Evolutionary conservation across 1,140 invertebrate genomes (phyloP).

Genomic region (Araneus ventricosus): DNA sequence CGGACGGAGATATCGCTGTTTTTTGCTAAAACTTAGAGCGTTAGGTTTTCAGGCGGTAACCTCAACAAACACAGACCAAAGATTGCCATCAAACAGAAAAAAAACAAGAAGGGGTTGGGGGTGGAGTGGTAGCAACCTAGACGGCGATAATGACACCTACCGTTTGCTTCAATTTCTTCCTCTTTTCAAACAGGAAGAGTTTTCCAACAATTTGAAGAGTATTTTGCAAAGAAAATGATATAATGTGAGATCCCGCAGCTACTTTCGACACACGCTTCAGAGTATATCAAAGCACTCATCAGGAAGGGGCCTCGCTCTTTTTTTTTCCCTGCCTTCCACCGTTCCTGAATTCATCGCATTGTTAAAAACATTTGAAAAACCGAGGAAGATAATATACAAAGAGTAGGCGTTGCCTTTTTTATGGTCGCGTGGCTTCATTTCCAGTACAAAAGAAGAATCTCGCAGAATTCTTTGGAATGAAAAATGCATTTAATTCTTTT

Average conservation of each 20-base stretch:
- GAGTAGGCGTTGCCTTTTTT: constrained; percentile 55
- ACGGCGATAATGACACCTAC: constrained; percentile 48
- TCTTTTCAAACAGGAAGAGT: constrained; percentile 66
- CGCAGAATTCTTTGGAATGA: constrained; percentile 9
- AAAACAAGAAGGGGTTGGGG: not conserved
- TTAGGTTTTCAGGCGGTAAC: not conserved
- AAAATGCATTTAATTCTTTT: constrained; percentile 44
- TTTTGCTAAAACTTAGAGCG: not conserved
- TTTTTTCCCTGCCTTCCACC: not conserved
- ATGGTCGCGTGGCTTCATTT: constrained; percentile 68
- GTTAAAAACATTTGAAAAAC: constrained; percentile 27
- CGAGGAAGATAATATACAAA: constrained; percentile 51
- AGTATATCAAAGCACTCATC: constrained; percentile 13
- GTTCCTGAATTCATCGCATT: constrained; percentile 21
- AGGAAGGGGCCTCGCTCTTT: not conserved
- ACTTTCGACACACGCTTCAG: constrained; percentile 4
- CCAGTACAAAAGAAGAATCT: constrained; percentile 51
- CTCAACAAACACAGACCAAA: not conserved
- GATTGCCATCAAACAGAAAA: not conserved
- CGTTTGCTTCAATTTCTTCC: constrained; percentile 35
- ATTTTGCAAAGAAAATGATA: constrained; percentile 45
- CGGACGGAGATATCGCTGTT: not conserved
- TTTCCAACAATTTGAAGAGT: not conserved
- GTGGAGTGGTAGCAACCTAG: not conserved
- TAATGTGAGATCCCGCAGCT: constrained; percentile 41